Percentiles rank a stretch among this genome's conserved stretches.
Evolutionary conservation across 2,888 invertebrate genomes (phyloP).

Genomic region (Stenoptilia bipunctidactyla): DNA sequence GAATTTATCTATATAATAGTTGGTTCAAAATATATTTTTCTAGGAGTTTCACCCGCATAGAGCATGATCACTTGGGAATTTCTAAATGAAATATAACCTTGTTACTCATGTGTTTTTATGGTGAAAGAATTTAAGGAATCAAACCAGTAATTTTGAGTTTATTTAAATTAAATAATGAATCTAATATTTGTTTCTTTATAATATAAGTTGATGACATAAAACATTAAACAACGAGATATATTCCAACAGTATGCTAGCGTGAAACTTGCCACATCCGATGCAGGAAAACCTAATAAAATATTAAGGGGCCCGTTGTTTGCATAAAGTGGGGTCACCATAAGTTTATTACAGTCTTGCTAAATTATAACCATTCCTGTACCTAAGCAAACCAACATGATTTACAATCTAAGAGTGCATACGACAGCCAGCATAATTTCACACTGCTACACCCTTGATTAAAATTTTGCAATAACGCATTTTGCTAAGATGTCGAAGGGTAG

Average conservation of each 20-base stretch:
- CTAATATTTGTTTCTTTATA: too few species aligned
- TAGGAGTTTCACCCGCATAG: too few species aligned
- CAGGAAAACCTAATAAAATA: conserved; percentile 2
- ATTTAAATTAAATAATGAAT: too few species aligned
- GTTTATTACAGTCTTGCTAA: conserved; percentile 27
- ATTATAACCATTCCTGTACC: conserved; percentile 30
- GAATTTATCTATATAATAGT: too few species aligned
- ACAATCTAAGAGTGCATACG: conserved; percentile 60
- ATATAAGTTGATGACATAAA: too few species aligned
- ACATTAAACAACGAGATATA: too few species aligned
- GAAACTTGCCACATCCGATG: not conserved
- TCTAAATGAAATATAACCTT: too few species aligned
- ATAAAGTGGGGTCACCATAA: conserved; percentile 22
- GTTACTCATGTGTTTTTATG: too few species aligned
- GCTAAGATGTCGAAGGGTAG: conserved; percentile 52
- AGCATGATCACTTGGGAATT: too few species aligned
- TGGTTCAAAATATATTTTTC: too few species aligned
- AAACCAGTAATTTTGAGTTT: too few species aligned
- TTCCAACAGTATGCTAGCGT: not conserved
- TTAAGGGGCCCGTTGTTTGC: conserved; percentile 2
- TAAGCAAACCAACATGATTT: conserved; percentile 55
- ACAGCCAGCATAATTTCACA: conserved; percentile 68
- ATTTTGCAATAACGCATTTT: conserved; percentile 64
- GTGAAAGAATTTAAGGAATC: too few species aligned
- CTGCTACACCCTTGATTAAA: conserved; percentile 70